Percentiles rank a stretch among this genome's conserved stretches.
These are phyloP conservation scores for Phylloscopus collybita DNA, from an alignment of 2,797 vertebrate genomes.

Conservation along the genomic window DNA sequence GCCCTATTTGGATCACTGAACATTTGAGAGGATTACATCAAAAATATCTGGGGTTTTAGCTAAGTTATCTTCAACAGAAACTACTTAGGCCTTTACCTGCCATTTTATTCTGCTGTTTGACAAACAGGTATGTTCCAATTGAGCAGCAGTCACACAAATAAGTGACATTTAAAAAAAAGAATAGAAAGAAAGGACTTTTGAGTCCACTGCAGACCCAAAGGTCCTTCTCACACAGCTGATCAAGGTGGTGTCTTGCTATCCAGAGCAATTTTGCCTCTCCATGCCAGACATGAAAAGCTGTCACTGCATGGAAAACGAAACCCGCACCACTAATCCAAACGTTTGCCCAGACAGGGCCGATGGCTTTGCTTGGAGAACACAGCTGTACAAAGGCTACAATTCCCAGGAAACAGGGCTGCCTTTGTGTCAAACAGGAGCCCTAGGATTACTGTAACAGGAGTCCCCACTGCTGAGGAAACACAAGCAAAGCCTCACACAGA, in stretches of 20 bases:
- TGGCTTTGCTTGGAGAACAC: neutral
- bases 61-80: neutral
- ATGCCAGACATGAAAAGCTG: neutral
- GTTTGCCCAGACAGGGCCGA: neutral
- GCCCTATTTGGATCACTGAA: neutral
- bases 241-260: neutral
- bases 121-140: neutral
- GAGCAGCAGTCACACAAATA: neutral
- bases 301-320: neutral
- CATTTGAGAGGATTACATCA: neutral
- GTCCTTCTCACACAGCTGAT: neutral
- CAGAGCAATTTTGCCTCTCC: neutral
- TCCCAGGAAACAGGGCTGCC: slow-evolving; percentile 30
- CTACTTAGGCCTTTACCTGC: neutral
- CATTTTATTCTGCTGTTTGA: neutral
- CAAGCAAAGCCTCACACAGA: slow-evolving; percentile 15
- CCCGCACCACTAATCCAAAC: rapidly evolving
- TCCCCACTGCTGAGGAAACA: neutral
- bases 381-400: neutral
- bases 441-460: neutral
- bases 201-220: neutral
- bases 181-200: neutral
- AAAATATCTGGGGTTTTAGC: neutral
- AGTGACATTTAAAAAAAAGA: neutral
- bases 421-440: neutral